Percentiles rank a stretch among this genome's conserved stretches.
Conservation (phyloP, 2,888 invertebrate genomes). For the Pristionchus japonicus region DNA sequence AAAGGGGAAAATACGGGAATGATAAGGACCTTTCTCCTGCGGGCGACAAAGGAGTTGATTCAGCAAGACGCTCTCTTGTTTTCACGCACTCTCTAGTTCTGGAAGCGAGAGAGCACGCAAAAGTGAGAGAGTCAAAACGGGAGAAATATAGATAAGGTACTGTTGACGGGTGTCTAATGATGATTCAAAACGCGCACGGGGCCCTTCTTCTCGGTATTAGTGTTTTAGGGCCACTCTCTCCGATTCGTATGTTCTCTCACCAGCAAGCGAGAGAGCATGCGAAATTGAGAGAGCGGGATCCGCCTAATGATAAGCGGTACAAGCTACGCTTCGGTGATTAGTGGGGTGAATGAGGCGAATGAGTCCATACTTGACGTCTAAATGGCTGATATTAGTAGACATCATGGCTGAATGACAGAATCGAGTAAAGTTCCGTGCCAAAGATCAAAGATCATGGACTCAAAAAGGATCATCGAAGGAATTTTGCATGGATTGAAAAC, state of each 20-base stretch:
- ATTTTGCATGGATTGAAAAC: too few relatives aligned
- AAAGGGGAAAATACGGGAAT: neutral
- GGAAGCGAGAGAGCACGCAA: neutral
- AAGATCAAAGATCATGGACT: too few relatives aligned
- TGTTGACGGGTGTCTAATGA: constrained; percentile 15
- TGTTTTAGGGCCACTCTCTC: neutral
- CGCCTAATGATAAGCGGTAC: neutral
- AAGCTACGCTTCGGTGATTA: neutral
- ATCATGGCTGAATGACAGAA: neutral
- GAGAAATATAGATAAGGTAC: neutral
- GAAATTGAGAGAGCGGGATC: neutral
- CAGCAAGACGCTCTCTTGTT: neutral
- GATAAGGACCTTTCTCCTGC: neutral
- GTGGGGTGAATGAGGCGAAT: neutral
- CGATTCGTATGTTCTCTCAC: neutral
- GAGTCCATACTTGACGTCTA: neutral
- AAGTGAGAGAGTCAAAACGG: neutral
- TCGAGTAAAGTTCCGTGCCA: neutral
- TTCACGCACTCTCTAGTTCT: neutral
- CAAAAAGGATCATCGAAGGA: too few relatives aligned
- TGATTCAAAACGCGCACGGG: neutral
- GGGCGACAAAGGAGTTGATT: constrained; percentile 9
- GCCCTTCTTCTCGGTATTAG: neutral
- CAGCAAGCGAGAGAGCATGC: neutral
- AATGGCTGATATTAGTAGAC: neutral